phyloP scores from a whole-genome alignment of 2,113 vertebrate genomes.

The Saguinus midas region DNA sequence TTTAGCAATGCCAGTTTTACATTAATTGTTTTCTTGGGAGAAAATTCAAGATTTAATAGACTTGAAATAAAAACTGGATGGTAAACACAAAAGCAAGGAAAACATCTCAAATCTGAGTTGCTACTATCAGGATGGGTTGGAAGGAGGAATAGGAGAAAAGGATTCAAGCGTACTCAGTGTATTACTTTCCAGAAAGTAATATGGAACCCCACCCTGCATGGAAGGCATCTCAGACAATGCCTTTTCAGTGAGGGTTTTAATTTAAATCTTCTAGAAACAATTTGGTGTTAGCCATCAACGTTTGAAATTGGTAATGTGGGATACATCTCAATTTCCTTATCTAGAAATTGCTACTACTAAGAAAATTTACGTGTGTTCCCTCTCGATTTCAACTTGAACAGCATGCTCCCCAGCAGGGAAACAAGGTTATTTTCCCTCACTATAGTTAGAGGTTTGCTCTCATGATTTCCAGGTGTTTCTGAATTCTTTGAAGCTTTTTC shows the following conservation, averaged over 20 bases:
- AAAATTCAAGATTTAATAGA: slow-evolving; percentile 23
- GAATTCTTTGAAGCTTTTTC: slow-evolving; percentile 22
- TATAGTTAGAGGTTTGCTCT: slow-evolving; percentile 39
- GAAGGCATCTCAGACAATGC: background rate
- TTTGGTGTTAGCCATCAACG: background rate
- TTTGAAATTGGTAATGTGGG: slow-evolving; percentile 14
- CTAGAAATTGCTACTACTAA: background rate
- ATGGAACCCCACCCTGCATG: background rate
- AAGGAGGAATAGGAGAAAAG: background rate
- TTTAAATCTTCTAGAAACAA: background rate
- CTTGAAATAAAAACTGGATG: background rate
- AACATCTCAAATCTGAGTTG: background rate
- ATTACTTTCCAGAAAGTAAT: background rate
- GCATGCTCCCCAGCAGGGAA: background rate
- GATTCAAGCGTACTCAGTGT: background rate
- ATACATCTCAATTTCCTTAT: background rate
- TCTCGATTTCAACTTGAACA: background rate
- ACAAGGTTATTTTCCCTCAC: background rate
- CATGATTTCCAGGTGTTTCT: slow-evolving; percentile 59
- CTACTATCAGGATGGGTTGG: background rate
- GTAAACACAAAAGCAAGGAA: background rate
- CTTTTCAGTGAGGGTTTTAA: slow-evolving; percentile 21
- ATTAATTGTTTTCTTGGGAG: background rate
- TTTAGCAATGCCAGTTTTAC: background rate
- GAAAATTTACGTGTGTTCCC: background rate